Evolutionary conservation across 2,797 vertebrate genomes (phyloP), one percentile per base, ranked within the genome.

Genomic region (Hippoglossus hippoglossus): DNA sequence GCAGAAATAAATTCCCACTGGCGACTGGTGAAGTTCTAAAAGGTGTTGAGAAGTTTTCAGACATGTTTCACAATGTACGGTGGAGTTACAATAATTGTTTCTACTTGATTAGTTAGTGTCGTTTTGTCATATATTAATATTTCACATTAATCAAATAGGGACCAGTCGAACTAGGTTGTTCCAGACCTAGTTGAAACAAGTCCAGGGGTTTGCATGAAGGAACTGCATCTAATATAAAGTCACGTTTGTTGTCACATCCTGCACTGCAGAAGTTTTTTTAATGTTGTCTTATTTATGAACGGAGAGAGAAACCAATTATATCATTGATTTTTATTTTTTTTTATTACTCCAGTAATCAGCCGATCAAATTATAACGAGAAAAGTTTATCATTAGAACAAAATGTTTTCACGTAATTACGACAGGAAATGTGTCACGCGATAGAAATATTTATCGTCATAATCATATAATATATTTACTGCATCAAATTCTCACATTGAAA

Each of bases 151-250:
- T 51, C 46, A 75, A 54, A 61, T 52, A 76, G 79, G 82, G 84
- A 87, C 83, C 82, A 88, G 54, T 31, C 67, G 1, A 68, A 18
- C 31, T 53, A 31, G 41, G 81, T 75, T 79, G 31, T 63, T 61
- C 1, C 62, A 70, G 36, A 59, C 66, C 61, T 39, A 39, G 22
- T 64, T 70, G 19, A 73, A 61, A 74, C 63, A 46, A 51, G 61
- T 63, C 34, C 54, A 71, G 41, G 26, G 44, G 44, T 76, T 74
- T 80, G 78, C 75, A 73, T 82, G 74, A 69, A 55, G 28, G 44
- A 53, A 41, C 56, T 15, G 12, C 71, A 71, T 51, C 10, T 66
- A 19, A 46, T 46, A 46, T 21, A n/a, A 19, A 2, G 18, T n/a
- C 47, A 49, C 47, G 47, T n/a, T 49, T 81, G 65, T 82, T 74